A percentile compares a stretch with the other conserved stretches of the same genome.
Evolutionary conservation across 2,888 invertebrate genomes (phyloP).

Genomic region (Drosophila pegasa): DNA sequence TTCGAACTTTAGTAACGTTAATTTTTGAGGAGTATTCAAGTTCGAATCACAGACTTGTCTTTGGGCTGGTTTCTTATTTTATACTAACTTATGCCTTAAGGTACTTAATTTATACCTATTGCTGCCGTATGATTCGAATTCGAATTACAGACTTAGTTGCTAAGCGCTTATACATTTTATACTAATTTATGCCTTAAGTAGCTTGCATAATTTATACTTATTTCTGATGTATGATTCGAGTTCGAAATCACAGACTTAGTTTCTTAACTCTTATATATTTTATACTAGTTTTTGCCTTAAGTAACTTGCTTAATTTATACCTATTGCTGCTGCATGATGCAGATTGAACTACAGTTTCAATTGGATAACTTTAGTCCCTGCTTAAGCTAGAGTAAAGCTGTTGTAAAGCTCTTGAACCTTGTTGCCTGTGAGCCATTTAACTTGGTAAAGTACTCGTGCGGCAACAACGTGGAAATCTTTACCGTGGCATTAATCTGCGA

Average conservation of each 20-base stretch:
- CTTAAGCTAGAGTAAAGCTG: conserved; percentile 27
- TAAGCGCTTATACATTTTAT: too few species aligned
- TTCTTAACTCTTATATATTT: too few species aligned
- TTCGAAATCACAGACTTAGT: too few species aligned
- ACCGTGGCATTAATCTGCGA: conserved; percentile 63
- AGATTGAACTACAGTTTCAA: neutral
- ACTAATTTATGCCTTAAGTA: too few species aligned
- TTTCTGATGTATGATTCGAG: too few species aligned
- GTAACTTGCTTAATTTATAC: neutral
- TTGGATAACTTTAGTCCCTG: neutral
- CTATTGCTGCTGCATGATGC: neutral
- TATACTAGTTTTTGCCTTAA: neutral
- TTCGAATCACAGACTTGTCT: neutral
- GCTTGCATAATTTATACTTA: too few species aligned
- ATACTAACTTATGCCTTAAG: too few species aligned
- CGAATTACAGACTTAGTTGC: too few species aligned
- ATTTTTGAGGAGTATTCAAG: conserved; percentile 3
- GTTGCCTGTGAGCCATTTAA: conserved; percentile 40
- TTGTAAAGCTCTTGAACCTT: conserved; percentile 72
- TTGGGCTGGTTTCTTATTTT: too few species aligned
- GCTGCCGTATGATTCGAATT: too few species aligned
- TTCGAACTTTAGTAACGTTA: too few species aligned
- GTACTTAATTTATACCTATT: too few species aligned
- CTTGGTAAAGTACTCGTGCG: conserved; percentile 23
- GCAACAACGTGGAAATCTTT: conserved; percentile 70